Conservation (phyloP, 2,888 invertebrate species). For the Villa cingulata region DNA sequence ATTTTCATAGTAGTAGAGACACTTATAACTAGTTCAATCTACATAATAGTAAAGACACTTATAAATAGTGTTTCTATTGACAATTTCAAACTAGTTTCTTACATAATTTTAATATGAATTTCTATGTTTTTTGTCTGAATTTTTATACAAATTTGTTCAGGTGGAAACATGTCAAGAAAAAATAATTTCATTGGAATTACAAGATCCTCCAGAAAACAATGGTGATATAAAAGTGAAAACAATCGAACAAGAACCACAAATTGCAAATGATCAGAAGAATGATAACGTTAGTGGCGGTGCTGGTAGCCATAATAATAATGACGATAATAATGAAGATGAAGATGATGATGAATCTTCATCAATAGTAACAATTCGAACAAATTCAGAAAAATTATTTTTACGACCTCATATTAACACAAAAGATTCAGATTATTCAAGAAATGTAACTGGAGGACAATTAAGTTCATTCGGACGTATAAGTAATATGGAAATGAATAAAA, state of each 20-base stretch:
- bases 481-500: neutral
- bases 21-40: no score
- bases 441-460: neutral
- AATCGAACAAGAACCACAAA: constrained; percentile 9
- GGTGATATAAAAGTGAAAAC: neutral
- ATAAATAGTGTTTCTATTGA: no score
- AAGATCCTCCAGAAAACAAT: constrained; percentile 36
- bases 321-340: constrained; percentile 35
- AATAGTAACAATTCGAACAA: constrained; percentile 38
- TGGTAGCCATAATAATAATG: no score
- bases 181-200: constrained; percentile 77
- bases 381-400: constrained; percentile 32
- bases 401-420: constrained; percentile 22
- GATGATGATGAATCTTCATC: constrained; percentile 43
- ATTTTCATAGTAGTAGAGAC: no score
- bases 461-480: constrained; percentile 1
- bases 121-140: no score
- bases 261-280: constrained; percentile 29
- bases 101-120: no score
- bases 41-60: no score
- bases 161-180: constrained; percentile 85
- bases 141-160: constrained; percentile 36
- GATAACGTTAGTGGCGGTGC: constrained; percentile 6
- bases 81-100: no score
- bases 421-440: constrained; percentile 5